Percentiles rank a stretch among this genome's conserved stretches.
These are phyloP conservation scores for Eupithecia vulgata DNA, from an alignment of 2,888 invertebrate species.

Conservation along the genomic window DNA sequence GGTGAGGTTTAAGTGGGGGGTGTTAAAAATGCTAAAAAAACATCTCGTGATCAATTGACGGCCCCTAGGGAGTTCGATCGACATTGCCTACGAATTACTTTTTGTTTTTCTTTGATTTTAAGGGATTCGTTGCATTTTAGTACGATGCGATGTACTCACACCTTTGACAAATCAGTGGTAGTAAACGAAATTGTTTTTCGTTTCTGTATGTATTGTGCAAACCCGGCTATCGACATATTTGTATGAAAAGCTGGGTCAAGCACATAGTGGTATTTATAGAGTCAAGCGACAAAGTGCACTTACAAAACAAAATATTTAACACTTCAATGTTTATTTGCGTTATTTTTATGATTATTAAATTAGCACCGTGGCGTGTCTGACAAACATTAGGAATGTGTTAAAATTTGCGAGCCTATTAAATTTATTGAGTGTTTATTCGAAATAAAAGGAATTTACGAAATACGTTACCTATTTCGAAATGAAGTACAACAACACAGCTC, in stretches of 20 bases:
- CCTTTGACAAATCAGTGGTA: no score
- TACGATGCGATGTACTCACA: no score
- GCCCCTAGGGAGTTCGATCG: no score
- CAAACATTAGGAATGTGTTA: background rate
- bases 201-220: background rate
- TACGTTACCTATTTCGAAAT: no score
- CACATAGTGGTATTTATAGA: background rate
- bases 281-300: background rate
- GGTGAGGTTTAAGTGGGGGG: no score
- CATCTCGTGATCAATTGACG: no score
- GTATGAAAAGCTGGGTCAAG: background rate
- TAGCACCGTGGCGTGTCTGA: background rate
- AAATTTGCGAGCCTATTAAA: background rate
- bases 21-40: no score
- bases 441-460: background rate
- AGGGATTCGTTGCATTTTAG: no score
- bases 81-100: no score
- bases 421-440: background rate
- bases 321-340: background rate
- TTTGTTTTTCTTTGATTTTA: no score
- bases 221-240: background rate
- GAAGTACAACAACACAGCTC: no score
- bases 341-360: slow-evolving; percentile 1
- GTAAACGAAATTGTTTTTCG: no score
- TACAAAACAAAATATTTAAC: background rate